A percentile compares a stretch with the other conserved stretches of the same genome.
Conservation (phyloP, 2,888 invertebrate species). For the Anarsia innoxiella region DNA sequence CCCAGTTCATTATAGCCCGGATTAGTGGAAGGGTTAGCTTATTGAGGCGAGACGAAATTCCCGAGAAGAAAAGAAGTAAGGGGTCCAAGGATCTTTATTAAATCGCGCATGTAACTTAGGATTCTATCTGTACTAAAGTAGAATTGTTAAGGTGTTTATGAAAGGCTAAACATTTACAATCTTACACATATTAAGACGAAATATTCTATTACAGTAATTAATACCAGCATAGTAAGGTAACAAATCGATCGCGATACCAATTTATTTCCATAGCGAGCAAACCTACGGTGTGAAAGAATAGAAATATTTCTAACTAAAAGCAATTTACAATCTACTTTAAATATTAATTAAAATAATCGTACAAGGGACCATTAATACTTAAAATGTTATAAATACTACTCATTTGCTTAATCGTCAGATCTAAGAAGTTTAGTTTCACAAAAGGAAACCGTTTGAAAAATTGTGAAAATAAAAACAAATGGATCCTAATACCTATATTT, state of each 20-base stretch:
- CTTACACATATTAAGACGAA: too few relatives aligned
- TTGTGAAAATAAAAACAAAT: conserved; percentile 13
- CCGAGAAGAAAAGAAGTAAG: conserved; percentile 19
- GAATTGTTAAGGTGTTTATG: too few relatives aligned
- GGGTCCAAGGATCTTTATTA: conserved; percentile 5
- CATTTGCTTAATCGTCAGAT: background rate
- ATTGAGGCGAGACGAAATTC: conserved; percentile 33
- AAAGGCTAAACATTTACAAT: too few relatives aligned
- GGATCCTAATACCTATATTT: conserved; percentile 22
- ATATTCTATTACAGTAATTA: conserved; percentile 1
- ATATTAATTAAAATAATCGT: background rate
- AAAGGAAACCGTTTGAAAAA: conserved; percentile 2
- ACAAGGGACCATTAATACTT: background rate
- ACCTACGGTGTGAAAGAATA: too few relatives aligned
- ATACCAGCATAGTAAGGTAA: too few relatives aligned
- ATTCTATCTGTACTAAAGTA: too few relatives aligned
- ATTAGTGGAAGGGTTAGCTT: conserved; percentile 55
- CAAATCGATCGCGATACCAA: too few relatives aligned
- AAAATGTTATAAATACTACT: background rate
- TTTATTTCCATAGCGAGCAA: too few relatives aligned
- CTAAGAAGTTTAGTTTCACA: background rate
- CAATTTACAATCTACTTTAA: too few relatives aligned
- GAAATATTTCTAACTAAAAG: too few relatives aligned
- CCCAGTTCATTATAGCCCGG: conserved; percentile 54
- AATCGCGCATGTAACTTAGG: too few relatives aligned